phyloP scores from a whole-genome alignment of 2,113 vertebrate genomes.

The Cromileptes altivelis region DNA sequence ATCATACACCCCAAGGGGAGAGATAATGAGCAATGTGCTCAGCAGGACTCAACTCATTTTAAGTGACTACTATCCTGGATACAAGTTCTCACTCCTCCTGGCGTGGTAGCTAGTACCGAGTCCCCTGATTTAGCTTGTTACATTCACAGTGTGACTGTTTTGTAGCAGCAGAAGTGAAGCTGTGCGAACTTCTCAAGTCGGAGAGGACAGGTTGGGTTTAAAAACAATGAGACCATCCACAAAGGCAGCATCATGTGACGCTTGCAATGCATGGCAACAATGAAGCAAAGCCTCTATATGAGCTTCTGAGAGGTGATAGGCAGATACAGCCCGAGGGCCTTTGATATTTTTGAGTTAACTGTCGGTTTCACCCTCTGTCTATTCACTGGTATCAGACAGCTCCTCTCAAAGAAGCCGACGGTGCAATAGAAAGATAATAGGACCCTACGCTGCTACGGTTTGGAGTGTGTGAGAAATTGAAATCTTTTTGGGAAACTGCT shows the following conservation, averaged over 20 bases:
- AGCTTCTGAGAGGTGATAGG: slow-evolving; percentile 1
- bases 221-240: slow-evolving; percentile 5
- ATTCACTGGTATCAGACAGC: slow-evolving; percentile 42
- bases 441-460: slow-evolving; percentile 20
- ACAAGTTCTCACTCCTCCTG: slow-evolving; percentile 31
- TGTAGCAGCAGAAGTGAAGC: slow-evolving; percentile 5
- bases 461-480: slow-evolving; percentile 35
- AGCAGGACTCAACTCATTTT: slow-evolving; percentile 35
- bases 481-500: slow-evolving; percentile 47
- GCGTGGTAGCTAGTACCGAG: neutral
- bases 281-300: slow-evolving; percentile 23
- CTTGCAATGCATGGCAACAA: neutral
- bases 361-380: slow-evolving; percentile 18
- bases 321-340: slow-evolving; percentile 7
- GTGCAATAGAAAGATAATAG: slow-evolving; percentile 49
- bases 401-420: slow-evolving; percentile 29
- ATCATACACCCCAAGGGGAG: slow-evolving; percentile 41
- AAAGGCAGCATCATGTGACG: slow-evolving; percentile 6
- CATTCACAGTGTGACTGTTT: slow-evolving; percentile 22
- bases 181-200: neutral
- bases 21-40: slow-evolving; percentile 62
- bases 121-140: slow-evolving; percentile 5
- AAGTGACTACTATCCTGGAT: slow-evolving; percentile 28
- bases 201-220: slow-evolving; percentile 8
- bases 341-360: slow-evolving; percentile 43